A percentile compares a stretch with the other conserved stretches of the same genome.
Evolutionary conservation across 2,113 vertebrate genomes (phyloP).

Genomic region (Psilopsiagon aurifrons): DNA sequence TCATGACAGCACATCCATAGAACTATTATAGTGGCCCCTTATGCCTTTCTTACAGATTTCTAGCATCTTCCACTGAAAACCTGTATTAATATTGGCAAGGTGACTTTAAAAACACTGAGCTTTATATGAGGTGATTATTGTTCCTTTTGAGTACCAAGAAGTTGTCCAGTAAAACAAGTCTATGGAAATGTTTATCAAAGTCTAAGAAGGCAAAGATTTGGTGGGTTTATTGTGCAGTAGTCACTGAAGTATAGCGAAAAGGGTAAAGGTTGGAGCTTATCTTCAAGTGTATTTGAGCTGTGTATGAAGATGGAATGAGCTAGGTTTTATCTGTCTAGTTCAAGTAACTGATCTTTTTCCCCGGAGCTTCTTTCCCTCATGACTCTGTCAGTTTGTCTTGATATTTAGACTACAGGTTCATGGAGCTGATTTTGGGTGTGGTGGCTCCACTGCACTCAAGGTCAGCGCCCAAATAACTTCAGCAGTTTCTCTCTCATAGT

Average conservation of each 20-base stretch:
- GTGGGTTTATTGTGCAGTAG: neutral
- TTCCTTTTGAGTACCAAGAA: neutral
- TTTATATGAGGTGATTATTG: neutral
- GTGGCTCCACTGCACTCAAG: neutral
- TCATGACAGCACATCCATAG: neutral
- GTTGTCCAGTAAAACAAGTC: neutral
- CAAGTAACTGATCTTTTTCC: neutral
- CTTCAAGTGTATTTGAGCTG: neutral
- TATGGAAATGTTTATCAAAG: neutral
- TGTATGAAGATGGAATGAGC: neutral
- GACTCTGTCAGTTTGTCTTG: neutral
- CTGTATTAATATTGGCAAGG: neutral
- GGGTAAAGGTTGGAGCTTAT: neutral
- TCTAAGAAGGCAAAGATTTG: neutral
- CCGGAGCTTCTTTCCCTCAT: neutral
- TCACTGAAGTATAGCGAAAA: neutral
- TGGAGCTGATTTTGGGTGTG: neutral
- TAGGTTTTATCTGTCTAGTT: neutral
- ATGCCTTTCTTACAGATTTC: neutral
- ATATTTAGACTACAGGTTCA: neutral
- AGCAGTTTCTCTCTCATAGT: slow-evolving; percentile 71
- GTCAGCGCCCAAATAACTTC: neutral
- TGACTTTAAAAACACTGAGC: neutral
- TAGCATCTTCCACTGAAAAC: neutral
- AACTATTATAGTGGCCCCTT: neutral